phyloP scores from a whole-genome alignment of 2,113 vertebrate species.

The Podarcis cretensis region DNA sequence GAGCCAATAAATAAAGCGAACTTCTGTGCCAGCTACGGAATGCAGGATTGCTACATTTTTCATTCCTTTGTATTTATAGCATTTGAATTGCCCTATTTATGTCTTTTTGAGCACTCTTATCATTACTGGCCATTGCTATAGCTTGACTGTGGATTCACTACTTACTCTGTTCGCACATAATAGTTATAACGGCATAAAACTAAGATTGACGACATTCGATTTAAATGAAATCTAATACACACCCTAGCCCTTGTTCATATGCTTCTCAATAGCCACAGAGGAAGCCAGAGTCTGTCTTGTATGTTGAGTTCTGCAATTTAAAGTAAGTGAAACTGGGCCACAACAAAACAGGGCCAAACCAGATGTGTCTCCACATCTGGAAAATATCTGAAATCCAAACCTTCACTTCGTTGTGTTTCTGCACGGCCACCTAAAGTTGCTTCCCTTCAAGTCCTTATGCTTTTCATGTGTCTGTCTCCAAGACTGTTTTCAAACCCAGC shows the following conservation, averaged over 20 bases:
- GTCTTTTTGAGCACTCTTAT: neutral
- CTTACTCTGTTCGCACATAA: neutral
- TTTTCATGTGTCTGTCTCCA: constrained; percentile 17
- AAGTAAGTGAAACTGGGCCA: constrained; percentile 19
- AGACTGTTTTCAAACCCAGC: constrained; percentile 36
- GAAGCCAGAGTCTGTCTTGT: neutral
- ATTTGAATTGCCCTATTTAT: neutral
- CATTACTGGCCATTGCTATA: neutral
- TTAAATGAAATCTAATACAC: neutral
- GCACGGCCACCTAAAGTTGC: neutral
- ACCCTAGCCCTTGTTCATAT: neutral
- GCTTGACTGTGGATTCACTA: neutral
- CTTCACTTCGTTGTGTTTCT: constrained; percentile 23
- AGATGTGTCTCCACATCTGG: constrained; percentile 37
- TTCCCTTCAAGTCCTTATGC: neutral
- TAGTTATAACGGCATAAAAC: neutral
- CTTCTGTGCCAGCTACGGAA: neutral
- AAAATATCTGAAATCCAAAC: constrained; percentile 29
- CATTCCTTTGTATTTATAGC: neutral
- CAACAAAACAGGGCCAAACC: constrained; percentile 37
- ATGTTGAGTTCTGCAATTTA: neutral
- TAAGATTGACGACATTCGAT: neutral
- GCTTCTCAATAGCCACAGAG: neutral
- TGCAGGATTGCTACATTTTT: neutral
- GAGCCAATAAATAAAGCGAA: too few relatives aligned